Percentiles rank a stretch among this genome's conserved stretches.
Conservation (phyloP, 2,113 vertebrate species). For the Nanorana parkeri region DNA sequence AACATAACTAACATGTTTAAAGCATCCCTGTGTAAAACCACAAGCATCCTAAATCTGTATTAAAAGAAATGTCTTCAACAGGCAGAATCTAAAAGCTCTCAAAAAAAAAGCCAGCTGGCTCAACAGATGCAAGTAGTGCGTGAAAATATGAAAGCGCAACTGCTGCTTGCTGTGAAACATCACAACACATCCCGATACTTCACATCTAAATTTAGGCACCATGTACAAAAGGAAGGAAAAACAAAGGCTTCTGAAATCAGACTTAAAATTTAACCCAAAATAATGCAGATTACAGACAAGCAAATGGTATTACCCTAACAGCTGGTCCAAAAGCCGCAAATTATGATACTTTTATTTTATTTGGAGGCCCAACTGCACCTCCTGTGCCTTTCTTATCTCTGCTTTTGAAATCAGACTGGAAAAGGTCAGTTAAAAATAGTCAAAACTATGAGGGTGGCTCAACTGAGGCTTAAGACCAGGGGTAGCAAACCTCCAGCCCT, state of each 20-base stretch:
- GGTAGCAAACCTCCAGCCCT: no score
- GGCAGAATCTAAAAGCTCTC: not conserved
- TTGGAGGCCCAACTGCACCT: not conserved
- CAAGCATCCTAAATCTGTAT: no score
- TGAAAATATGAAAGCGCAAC: conserved; percentile 7
- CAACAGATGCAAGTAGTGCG: conserved; percentile 13
- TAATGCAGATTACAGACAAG: no score
- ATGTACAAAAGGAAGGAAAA: no score
- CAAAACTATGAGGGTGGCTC: not conserved
- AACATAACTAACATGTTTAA: no score
- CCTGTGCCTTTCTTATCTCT: no score
- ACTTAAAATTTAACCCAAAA: not conserved
- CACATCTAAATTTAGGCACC: not conserved
- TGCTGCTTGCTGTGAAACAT: not conserved
- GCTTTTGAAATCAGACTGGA: not conserved
- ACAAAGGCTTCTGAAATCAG: not conserved
- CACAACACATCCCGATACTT: not conserved
- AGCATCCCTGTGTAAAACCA: no score
- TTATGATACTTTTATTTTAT: no score
- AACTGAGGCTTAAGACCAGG: no score
- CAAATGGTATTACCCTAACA: no score
- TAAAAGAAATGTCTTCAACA: no score
- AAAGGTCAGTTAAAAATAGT: not conserved
- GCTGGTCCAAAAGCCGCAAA: no score
- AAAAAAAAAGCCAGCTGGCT: conserved; percentile 19